Base-by-base conservation (phyloP, 2,113 vertebrate species). In the Etheostoma cragini region DNA sequence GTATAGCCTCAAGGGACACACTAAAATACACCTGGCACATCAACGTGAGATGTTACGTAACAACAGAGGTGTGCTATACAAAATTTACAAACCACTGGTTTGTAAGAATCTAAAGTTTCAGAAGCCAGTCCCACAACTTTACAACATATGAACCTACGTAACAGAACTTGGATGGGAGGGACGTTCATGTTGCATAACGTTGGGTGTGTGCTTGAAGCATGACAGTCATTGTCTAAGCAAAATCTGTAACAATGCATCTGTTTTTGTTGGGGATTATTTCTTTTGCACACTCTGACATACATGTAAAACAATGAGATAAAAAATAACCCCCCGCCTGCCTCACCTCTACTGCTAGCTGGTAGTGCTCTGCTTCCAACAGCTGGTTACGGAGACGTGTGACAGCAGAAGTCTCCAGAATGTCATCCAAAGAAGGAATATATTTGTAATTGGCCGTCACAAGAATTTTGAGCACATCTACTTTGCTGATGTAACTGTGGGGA, bases 321-420 rank as follows among this genome's bases (percentile, higher is more conserved):
- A 26, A 26, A 8, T 6, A 5, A 38, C 60, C 14, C 17, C 6
- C 4, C 2, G 5, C 21, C 16, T 24, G 54, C 10, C 90, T 93
- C 91, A 99, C 98, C 97, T 99, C 98, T 74, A 99, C 96, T 1
- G 97, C 97, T 1, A 99, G 94, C 79, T 97, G 95, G 91, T 99
- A 99, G 86, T 99, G 95, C 78, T 99, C 98, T 0, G 96, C 95
- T 92, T 99, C 98, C 79, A 99, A 90, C 74, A 99, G 97, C 87
- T 93, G 96, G 93, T 99, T 99, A 57, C 98, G 95, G 71, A 99
- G 87, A 22, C 98, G 96, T 1, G 96, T 95, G 46, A 99, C 96
- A 0, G 97, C 97, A 7, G 97, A 85, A 0, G 95, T 96, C 85
- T 98, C 96, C 78, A 98, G 87, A 87, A 99, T 98, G 90, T 99